Base-by-base conservation (phyloP, 2,888 invertebrate species). In the Caenorhabditis japonica region DNA sequence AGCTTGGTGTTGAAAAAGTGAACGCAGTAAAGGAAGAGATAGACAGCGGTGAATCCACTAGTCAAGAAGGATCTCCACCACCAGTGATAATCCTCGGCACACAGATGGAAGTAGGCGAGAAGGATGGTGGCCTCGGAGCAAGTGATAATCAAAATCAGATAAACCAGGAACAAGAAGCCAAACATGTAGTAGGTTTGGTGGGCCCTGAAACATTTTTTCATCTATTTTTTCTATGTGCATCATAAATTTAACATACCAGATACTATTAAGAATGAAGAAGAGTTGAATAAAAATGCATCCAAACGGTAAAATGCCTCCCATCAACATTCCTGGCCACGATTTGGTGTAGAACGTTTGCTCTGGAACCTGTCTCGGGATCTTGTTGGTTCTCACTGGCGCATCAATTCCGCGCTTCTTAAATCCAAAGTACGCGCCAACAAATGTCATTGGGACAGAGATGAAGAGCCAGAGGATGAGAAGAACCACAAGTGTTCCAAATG, bases 61-160 rank as follows among this genome's bases (percentile, higher is more conserved):
- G 97, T 97, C 78, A 99, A 91, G 91, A 97, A 99, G 69, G 94
- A 94, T 52, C 96, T 91, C 94, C 94, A 94, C 94, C 94, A 94
- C 99, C 99, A 99, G 89, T 97, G 97, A 89, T 99, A 99, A 90
- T 99, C 97, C 91, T 99, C 97, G n/a, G 97, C 97, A 90, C 97
- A 99, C 19, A 99, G 91, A 90, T 99, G 97, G 91, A 99, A 99
- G 90, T 99, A 99, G 90, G 97, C 97, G 41, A 99, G 92, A 74
- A 99, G 91, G 84, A 99, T 93, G 49, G 97, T 97, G n/a, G 97
- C 97, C 90, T 97, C 97, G 4, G 97, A 96, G 90, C 97, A 99
- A 0, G 97, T 99, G 87, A 99, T 94, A 82, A 97, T 93, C 80
- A 99, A 91, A 88, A 99, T 99, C 85, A 96, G 91, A 89, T 97